Percentiles rank a stretch among this genome's conserved stretches.
These are phyloP conservation scores for Leptodirus hochenwartii DNA, from an alignment of 2,888 invertebrate genomes.

Conservation along the genomic window DNA sequence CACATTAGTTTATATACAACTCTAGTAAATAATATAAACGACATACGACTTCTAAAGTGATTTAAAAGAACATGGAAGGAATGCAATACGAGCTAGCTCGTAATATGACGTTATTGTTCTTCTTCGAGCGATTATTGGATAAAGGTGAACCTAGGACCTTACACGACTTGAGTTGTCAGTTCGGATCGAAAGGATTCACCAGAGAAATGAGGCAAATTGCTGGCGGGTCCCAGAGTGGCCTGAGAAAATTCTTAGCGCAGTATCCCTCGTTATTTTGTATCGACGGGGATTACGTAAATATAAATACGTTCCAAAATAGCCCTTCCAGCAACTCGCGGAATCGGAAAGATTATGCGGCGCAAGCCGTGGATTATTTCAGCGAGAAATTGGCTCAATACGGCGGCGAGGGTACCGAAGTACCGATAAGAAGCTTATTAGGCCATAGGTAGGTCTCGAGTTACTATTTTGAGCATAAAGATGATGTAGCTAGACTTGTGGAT, in stretches of 20 bases:
- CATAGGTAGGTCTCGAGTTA: too few relatives aligned
- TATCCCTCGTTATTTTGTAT: constrained; percentile 93
- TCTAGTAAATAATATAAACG: too few relatives aligned
- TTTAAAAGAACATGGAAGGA: constrained; percentile 53
- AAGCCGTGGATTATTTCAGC: constrained; percentile 95
- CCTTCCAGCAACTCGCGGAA: constrained; percentile 37
- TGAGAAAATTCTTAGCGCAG: constrained; percentile 91
- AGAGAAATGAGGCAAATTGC: constrained; percentile 96
- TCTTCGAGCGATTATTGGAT: constrained; percentile 94
- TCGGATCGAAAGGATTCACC: constrained; percentile 97
- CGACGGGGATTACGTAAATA: constrained; percentile 80
- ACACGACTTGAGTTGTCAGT: constrained; percentile 96
- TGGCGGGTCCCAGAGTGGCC: constrained; percentile 87
- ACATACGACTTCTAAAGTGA: constrained; percentile 3
- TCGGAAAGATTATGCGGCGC: constrained; percentile 79
- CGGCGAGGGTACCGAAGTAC: constrained; percentile 89
- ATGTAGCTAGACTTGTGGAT: too few relatives aligned
- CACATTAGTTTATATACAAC: too few relatives aligned
- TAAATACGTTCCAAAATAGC: constrained; percentile 55
- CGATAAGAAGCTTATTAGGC: constrained; percentile 88
- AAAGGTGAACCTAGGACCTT: constrained; percentile 90
- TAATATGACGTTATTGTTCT: constrained; percentile 93
- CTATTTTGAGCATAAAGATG: too few relatives aligned
- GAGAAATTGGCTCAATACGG: constrained; percentile 91
- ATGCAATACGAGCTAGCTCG: constrained; percentile 86